Evolutionary conservation across 2,797 vertebrate genomes (phyloP), one percentile per base, ranked within the genome.

Genomic region (Ctenopoma multispine): DNA sequence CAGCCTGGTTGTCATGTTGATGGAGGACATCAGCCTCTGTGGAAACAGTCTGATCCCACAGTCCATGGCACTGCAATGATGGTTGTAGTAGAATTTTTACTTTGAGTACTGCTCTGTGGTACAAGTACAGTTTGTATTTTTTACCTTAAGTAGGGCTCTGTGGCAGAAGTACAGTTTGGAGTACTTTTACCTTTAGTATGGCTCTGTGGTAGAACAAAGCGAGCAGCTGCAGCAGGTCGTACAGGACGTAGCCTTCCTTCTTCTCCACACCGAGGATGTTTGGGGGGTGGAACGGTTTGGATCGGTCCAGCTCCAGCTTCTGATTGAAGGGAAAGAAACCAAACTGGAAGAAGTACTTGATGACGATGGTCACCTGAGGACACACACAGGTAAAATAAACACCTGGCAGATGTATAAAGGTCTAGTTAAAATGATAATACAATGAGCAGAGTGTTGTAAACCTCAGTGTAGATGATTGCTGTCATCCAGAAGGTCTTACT

Each of bases 401-500:
- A n/a, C 43, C 43, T 46, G 43, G 9, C 2, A 46, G 18, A 46
- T 3, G 18, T 3, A n/a, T 9, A 46, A n/a, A n/a, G 17, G 43
- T 46, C 18, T n/a, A 41, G 10, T 4, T 15, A 3, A 7, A 8
- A n/a, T n/a, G n/a, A n/a, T n/a, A 34, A 18, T 34, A 14, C 29
- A 8, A 9, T 38, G 12, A 36, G 34, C 51, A 47, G 8, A 20
- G 17, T 1, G 5, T 41, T 7, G 34, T 79, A 56, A 91, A 99
- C 97, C 97, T 99, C 97, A 0, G 97, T 99, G 84, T 99, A 99
- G 87, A 99, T 95, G 69, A 98, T 98, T 62, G 97, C 97, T 1
- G 96, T 97, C 97, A 98, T 99, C 97, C 97, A 99, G 94, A 99
- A 99, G 23, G 96, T 95, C 51, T 97, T 97, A 90, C 96, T 97